phyloP scores from a whole-genome alignment of 1,140 invertebrate genomes.

The Mactra quadrangularis region DNA sequence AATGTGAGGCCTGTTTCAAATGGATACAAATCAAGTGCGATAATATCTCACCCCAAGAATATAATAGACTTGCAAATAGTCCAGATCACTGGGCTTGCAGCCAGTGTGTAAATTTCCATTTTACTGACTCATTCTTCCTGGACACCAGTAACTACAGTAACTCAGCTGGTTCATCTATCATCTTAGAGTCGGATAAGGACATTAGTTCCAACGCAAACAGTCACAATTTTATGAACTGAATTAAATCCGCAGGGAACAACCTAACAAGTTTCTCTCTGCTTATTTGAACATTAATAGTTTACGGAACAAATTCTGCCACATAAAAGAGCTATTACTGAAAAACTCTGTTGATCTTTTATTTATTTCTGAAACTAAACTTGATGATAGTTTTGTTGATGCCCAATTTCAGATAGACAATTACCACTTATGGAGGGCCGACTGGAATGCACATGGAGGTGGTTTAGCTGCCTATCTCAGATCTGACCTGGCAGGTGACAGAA shows the following conservation, averaged over 20 bases:
- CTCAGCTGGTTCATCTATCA: no score
- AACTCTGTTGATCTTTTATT: conserved; percentile 47
- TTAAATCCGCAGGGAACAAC: neutral
- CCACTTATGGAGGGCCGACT: neutral
- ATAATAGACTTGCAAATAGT: neutral
- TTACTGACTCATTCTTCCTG: no score
- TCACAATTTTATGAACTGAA: conserved; percentile 5
- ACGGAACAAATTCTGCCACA: conserved; percentile 12
- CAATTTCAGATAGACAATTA: conserved; percentile 7
- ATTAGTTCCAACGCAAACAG: no score
- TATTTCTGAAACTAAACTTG: conserved; percentile 53
- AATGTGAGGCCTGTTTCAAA: conserved; percentile 10
- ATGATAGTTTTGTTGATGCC: no score
- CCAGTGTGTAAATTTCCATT: neutral
- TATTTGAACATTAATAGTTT: no score
- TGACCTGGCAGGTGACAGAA: conserved; percentile 33
- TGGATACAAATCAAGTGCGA: conserved; percentile 17
- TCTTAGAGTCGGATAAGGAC: no score
- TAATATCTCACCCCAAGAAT: neutral
- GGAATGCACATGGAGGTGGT: neutral
- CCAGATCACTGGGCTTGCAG: neutral
- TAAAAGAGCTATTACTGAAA: conserved; percentile 23
- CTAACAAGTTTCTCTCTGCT: conserved; percentile 15
- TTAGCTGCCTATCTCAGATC: conserved; percentile 9
- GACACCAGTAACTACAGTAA: no score